phyloP scores from a whole-genome alignment of 2,797 vertebrate species.

The Falco concolor region DNA sequence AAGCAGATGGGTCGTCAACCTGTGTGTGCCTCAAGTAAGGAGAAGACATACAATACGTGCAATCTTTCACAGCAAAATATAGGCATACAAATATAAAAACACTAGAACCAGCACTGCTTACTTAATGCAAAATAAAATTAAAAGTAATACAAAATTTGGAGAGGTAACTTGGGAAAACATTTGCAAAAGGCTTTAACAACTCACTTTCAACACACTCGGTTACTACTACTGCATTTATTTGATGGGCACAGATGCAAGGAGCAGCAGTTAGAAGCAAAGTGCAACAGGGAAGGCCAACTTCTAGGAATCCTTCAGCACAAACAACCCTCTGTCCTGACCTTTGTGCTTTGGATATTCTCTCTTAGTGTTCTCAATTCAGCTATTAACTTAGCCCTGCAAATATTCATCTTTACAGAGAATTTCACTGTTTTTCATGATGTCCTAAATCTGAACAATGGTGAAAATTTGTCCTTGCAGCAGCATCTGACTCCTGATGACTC shows the following conservation, averaged over 20 bases:
- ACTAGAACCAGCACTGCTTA: not conserved
- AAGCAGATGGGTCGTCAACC: not conserved
- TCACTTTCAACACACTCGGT: not conserved
- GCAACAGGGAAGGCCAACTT: not conserved
- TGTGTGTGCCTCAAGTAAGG: not conserved
- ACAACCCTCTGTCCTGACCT: not conserved
- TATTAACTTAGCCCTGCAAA: not conserved
- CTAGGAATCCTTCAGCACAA: not conserved
- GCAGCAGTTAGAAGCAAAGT: not conserved
- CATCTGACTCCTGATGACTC: not conserved
- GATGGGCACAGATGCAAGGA: not conserved
- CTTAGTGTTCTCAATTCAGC: not conserved
- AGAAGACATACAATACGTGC: not conserved
- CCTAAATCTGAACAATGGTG: not conserved
- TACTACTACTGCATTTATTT: not conserved
- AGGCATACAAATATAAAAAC: not conserved
- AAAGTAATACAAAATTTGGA: not conserved
- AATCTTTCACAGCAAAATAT: not conserved
- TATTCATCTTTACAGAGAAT: not conserved
- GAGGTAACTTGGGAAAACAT: not conserved
- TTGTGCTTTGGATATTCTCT: not conserved
- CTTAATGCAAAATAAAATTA: not conserved
- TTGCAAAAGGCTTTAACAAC: not conserved
- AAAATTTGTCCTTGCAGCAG: not conserved
- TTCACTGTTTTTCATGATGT: not conserved